Percentiles rank a stretch among this genome's conserved stretches.
Evolutionary conservation across 2,888 invertebrate genomes (phyloP).

Genomic region (Epistrophella euchroma): DNA sequence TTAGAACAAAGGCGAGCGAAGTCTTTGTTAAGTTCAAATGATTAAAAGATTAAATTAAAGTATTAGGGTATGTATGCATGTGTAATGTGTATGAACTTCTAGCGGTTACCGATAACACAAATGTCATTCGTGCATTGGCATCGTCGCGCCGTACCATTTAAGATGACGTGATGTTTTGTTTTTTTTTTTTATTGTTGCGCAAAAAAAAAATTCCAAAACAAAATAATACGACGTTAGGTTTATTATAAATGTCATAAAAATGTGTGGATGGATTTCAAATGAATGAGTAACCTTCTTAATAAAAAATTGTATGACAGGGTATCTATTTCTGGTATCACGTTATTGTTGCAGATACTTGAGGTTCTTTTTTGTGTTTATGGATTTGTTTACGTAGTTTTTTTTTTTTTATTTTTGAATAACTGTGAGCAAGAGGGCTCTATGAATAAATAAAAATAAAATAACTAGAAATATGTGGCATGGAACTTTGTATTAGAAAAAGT

Average conservation of each 20-base stretch:
- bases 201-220: constrained; percentile 45
- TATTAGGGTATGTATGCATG: too few relatives aligned
- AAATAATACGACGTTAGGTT: not conserved
- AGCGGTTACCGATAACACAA: constrained; percentile 44
- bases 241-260: constrained; percentile 28
- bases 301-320: constrained; percentile 41
- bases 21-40: too few relatives aligned
- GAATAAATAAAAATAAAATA: constrained; percentile 19
- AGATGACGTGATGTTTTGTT: constrained; percentile 46
- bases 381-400: not conserved
- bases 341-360: constrained; percentile 27
- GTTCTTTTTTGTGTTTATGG: constrained; percentile 1
- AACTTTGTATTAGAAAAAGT: constrained; percentile 6
- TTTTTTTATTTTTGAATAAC: constrained; percentile 7
- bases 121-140: constrained; percentile 14
- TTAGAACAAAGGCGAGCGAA: too few relatives aligned
- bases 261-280: constrained; percentile 22
- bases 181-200: constrained; percentile 37
- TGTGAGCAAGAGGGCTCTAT: constrained; percentile 11
- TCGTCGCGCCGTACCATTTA: constrained; percentile 29
- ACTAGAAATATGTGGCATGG: constrained; percentile 13
- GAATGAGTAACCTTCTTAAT: constrained; percentile 35
- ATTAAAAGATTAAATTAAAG: too few relatives aligned
- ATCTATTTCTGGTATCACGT: constrained; percentile 49
- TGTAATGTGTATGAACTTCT: too few relatives aligned